Percentiles rank a stretch among this genome's conserved stretches.
Conservation (phyloP, 2,113 vertebrate genomes). For the Tetrax tetrax region DNA sequence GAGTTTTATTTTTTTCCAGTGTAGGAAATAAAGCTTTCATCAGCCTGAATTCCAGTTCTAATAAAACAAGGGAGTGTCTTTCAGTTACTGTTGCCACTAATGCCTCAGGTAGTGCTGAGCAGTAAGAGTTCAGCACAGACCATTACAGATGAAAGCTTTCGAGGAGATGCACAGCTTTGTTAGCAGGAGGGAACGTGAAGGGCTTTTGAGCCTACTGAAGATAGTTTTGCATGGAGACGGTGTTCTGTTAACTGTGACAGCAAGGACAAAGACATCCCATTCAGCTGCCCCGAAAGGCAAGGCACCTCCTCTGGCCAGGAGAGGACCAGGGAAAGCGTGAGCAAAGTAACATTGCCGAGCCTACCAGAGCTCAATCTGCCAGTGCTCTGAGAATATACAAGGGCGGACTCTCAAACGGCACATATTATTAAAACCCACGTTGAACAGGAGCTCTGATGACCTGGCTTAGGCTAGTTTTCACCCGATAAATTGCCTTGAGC, state of each 20-base stretch:
- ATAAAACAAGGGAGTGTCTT: not conserved
- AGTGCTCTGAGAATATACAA: not conserved
- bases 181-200: not conserved
- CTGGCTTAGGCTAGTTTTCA: not conserved
- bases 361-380: not conserved
- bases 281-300: not conserved
- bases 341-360: not conserved
- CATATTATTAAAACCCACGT: not conserved
- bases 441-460: not conserved
- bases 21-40: conserved; percentile 69
- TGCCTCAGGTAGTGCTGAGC: not conserved
- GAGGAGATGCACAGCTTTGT: not conserved
- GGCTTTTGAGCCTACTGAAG: not conserved
- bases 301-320: no score
- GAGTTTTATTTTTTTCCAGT: conserved; percentile 28
- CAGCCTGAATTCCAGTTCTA: conserved; percentile 35
- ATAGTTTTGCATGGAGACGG: not conserved
- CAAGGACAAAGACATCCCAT: not conserved
- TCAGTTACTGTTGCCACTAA: not conserved
- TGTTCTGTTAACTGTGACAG: not conserved
- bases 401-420: not conserved
- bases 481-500: not conserved
- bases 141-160: not conserved
- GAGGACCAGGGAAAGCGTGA: not conserved
- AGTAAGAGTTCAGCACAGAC: not conserved